phyloP scores from a whole-genome alignment of 2,888 invertebrate species.

The Xiphydria camelus region DNA sequence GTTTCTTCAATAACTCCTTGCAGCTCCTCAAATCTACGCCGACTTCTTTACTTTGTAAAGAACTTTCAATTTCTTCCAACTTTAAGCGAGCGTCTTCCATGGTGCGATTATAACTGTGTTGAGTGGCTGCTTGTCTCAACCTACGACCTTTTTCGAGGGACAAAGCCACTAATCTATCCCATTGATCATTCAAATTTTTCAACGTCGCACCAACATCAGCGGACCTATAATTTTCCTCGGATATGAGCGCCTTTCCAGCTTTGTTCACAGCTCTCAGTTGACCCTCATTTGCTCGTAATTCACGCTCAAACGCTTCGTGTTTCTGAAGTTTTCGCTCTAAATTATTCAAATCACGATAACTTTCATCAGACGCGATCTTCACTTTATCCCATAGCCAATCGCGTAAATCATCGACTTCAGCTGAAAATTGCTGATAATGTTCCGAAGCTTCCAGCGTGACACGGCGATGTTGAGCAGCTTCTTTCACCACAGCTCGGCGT shows the following conservation, averaged over 20 bases:
- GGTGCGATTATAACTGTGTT: slow-evolving; percentile 76
- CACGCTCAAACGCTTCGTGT: slow-evolving; percentile 95
- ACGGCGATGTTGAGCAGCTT: slow-evolving; percentile 73
- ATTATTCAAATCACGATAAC: slow-evolving; percentile 87
- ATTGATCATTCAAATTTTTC: slow-evolving; percentile 73
- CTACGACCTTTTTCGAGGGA: slow-evolving; percentile 72
- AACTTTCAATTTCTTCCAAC: slow-evolving; percentile 80
- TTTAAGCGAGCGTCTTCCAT: slow-evolving; percentile 89
- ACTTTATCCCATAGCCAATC: slow-evolving; percentile 92
- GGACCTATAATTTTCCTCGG: slow-evolving; percentile 72
- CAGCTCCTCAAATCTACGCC: slow-evolving; percentile 91
- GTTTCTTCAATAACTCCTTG: slow-evolving; percentile 86
- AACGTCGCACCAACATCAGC: slow-evolving; percentile 71
- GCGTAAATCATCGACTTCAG: slow-evolving; percentile 87
- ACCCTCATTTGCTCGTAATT: slow-evolving; percentile 92
- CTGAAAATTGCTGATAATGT: slow-evolving; percentile 89
- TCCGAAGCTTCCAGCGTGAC: slow-evolving; percentile 80
- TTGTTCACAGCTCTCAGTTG: slow-evolving; percentile 86
- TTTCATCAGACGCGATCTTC: slow-evolving; percentile 89
- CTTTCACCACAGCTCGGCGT: slow-evolving; percentile 75
- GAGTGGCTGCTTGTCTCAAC: slow-evolving; percentile 85
- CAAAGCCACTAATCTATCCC: slow-evolving; percentile 74
- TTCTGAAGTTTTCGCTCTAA: slow-evolving; percentile 90
- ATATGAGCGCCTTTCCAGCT: slow-evolving; percentile 73
- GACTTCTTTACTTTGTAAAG: slow-evolving; percentile 78